phyloP scores from a whole-genome alignment of 2,888 invertebrate species.

The Dinocampus coccinellae region DNA sequence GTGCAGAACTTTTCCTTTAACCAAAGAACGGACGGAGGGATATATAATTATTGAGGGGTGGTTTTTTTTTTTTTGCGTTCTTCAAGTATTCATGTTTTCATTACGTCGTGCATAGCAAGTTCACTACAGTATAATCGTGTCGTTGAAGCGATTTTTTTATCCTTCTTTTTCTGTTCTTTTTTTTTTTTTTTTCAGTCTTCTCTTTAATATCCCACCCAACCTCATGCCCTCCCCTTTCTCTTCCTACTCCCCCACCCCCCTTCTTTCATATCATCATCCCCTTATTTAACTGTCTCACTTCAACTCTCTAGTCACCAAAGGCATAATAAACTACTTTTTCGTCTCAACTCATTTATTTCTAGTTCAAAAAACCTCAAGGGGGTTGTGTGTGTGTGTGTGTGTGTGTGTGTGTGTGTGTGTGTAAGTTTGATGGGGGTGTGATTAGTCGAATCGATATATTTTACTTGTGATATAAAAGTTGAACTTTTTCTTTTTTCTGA shows the following conservation, averaged over 20 bases:
- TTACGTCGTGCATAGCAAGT: conserved; percentile 57
- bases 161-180: too few relatives aligned
- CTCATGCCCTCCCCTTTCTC: conserved; percentile 27
- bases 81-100: conserved; percentile 70
- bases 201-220: conserved; percentile 30
- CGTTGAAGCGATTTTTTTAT: conserved; percentile 52
- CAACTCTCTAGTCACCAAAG: conserved; percentile 39
- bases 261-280: too few relatives aligned
- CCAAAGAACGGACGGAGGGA: conserved; percentile 65
- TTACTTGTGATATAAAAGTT: conserved; percentile 8
- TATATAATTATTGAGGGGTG: conserved; percentile 67
- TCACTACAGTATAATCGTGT: conserved; percentile 48
- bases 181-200: conserved; percentile 42
- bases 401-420: conserved; percentile 19
- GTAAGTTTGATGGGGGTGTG: conserved; percentile 36
- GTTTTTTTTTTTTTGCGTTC: conserved; percentile 37
- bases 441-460: conserved; percentile 50
- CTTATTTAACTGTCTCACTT: conserved; percentile 31
- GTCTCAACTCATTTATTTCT: neutral
- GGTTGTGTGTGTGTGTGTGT: neutral
- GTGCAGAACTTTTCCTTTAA: conserved; percentile 42
- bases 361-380: neutral
- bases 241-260: conserved; percentile 35
- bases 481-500: conserved; percentile 12
- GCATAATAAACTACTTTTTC: conserved; percentile 41